Conservation (phyloP, 2,888 invertebrate species). For the Plagodis dolabraria region DNA sequence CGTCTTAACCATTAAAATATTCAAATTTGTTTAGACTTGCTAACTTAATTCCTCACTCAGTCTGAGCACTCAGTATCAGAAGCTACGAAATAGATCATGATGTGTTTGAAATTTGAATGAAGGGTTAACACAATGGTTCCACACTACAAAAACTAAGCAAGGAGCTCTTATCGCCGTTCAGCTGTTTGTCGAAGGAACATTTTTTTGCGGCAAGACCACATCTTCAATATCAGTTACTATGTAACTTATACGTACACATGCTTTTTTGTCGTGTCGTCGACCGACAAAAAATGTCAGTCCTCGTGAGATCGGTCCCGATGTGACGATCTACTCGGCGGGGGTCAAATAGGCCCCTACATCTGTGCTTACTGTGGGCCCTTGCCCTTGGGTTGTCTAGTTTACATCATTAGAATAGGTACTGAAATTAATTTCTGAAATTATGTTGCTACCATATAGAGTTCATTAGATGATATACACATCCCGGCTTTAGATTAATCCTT, state of each 20-base stretch:
- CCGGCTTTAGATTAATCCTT: too few relatives aligned
- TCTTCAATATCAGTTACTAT: not conserved
- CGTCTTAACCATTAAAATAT: too few relatives aligned
- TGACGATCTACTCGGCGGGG: conserved; percentile 68
- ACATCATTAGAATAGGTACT: too few relatives aligned
- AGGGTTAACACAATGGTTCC: conserved; percentile 32
- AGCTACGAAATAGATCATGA: not conserved
- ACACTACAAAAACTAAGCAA: conserved; percentile 16
- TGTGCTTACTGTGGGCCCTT: conserved; percentile 33
- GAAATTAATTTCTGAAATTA: too few relatives aligned
- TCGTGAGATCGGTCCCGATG: conserved; percentile 57
- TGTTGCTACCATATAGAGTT: too few relatives aligned
- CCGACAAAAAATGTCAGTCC: conserved; percentile 58
- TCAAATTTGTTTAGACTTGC: not conserved
- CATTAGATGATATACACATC: too few relatives aligned
- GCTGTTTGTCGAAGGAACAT: conserved; percentile 68
- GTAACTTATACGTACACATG: conserved; percentile 49
- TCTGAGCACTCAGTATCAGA: not conserved
- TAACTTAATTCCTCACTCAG: not conserved
- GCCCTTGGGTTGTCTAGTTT: not conserved
- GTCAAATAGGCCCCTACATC: conserved; percentile 50
- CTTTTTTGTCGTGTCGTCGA: conserved; percentile 59
- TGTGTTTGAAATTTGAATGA: conserved; percentile 13
- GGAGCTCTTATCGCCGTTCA: conserved; percentile 60
- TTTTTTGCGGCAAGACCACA: conserved; percentile 51